Percentiles rank a stretch among this genome's conserved stretches.
Evolutionary conservation across 2,888 invertebrate genomes (phyloP).

Genomic region (Neoascia interrupta): DNA sequence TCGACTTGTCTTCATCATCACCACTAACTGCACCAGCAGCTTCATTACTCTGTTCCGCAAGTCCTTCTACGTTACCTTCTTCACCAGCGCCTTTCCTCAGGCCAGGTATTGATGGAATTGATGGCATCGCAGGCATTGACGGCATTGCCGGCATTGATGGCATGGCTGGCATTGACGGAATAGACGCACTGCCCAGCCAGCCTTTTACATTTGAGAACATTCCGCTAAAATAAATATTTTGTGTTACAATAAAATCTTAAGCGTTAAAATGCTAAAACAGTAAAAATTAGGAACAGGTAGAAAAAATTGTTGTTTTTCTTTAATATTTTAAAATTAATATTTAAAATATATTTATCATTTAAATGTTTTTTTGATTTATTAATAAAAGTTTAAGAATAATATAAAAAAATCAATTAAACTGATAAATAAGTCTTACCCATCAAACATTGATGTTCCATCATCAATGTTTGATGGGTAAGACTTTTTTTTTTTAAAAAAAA

Average conservation of each 20-base stretch:
- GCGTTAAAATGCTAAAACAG: background rate
- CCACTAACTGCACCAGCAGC: constrained; percentile 75
- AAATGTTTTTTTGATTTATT: too few relatives aligned
- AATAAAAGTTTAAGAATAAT: background rate
- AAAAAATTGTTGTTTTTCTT: too few relatives aligned
- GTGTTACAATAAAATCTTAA: too few relatives aligned
- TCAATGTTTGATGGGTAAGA: too few relatives aligned
- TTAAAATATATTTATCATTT: too few relatives aligned
- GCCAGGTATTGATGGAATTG: constrained; percentile 84
- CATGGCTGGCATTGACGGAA: constrained; percentile 80
- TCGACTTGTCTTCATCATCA: constrained; percentile 94
- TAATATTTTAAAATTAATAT: too few relatives aligned
- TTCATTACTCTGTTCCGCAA: constrained; percentile 72
- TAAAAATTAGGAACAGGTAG: background rate
- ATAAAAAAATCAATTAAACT: background rate
- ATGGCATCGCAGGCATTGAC: constrained; percentile 78
- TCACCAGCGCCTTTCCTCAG: constrained; percentile 83
- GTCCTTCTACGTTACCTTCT: constrained; percentile 80
- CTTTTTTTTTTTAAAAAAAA: background rate
- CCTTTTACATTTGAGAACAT: constrained; percentile 94
- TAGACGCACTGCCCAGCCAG: constrained; percentile 84
- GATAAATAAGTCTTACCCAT: background rate
- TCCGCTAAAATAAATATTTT: constrained; percentile 84
- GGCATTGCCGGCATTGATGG: constrained; percentile 79
- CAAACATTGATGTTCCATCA: background rate